Percentiles rank a stretch among this genome's conserved stretches.
Evolutionary conservation across 2,888 invertebrate species (phyloP).

Genomic region (Drosophila formosana): DNA sequence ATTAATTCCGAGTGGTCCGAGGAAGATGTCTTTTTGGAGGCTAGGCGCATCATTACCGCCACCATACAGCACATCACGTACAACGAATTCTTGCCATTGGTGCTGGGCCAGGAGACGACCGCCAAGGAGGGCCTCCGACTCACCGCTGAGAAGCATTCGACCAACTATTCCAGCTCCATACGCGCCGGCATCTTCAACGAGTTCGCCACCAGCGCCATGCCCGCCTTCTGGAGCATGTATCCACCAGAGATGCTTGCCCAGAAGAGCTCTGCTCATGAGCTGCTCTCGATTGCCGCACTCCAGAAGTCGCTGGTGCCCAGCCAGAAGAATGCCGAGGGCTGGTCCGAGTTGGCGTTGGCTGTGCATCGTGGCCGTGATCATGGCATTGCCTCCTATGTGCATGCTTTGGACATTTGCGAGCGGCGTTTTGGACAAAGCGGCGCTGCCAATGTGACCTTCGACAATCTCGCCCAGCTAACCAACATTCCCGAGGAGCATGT

Average conservation of each 20-base stretch:
- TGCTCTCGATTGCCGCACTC: constrained; percentile 88
- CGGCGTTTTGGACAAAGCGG: constrained; percentile 67
- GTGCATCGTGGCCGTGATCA: constrained; percentile 91
- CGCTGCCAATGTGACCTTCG: constrained; percentile 79
- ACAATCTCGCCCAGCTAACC: constrained; percentile 67
- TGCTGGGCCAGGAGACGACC: constrained; percentile 87
- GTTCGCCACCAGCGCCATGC: constrained; percentile 90
- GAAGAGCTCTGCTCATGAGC: constrained; percentile 87
- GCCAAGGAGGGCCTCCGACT: constrained; percentile 86
- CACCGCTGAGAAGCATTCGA: constrained; percentile 90
- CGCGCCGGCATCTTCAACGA: constrained; percentile 92
- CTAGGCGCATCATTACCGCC: constrained; percentile 90
- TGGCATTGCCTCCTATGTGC: constrained; percentile 91
- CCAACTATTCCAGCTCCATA: constrained; percentile 92
- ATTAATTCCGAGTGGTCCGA: constrained; percentile 93
- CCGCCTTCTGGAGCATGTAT: constrained; percentile 91
- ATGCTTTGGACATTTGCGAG: constrained; percentile 89
- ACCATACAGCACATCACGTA: constrained; percentile 94
- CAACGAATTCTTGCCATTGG: constrained; percentile 92
- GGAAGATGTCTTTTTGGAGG: constrained; percentile 90
- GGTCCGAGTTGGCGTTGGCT: constrained; percentile 86
- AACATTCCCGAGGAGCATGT: constrained; percentile 86
- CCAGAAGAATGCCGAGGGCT: constrained; percentile 85
- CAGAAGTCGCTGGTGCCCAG: constrained; percentile 83
- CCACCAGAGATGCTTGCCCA: constrained; percentile 89